Conservation (phyloP, 2,113 vertebrate genomes). For the Tachysurus vachellii region DNA sequence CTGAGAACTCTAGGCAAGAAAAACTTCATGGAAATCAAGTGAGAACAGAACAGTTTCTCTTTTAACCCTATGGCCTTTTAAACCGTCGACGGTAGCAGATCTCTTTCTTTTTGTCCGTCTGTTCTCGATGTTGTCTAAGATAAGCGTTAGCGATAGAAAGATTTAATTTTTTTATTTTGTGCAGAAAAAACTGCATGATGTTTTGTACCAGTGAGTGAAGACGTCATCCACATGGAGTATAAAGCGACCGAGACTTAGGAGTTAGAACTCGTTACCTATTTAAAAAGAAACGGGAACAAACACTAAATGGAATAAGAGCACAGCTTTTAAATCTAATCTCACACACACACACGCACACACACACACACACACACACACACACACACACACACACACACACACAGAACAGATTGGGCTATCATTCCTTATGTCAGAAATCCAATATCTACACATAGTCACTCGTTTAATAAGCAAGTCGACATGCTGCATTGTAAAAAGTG, state of each 20-base stretch:
- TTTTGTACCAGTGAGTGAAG: background rate
- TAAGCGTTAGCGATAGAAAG: background rate
- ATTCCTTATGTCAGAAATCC: conserved; percentile 4
- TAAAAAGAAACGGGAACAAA: background rate
- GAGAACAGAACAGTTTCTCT: background rate
- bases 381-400: background rate
- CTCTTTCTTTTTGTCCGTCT: background rate
- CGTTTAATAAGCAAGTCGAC: background rate
- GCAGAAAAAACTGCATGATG: background rate
- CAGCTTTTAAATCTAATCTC: conserved; percentile 7
- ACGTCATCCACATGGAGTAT: background rate
- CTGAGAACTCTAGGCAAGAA: background rate
- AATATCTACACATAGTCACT: conserved; percentile 3
- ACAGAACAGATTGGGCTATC: conserved; percentile 8
- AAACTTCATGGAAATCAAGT: background rate
- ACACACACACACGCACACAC: too few relatives aligned
- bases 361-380: background rate
- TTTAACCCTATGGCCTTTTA: background rate
- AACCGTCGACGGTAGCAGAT: background rate
- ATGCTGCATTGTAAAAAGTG: background rate
- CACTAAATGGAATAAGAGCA: background rate
- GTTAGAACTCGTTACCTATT: background rate
- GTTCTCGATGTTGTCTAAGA: background rate
- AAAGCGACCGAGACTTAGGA: background rate
- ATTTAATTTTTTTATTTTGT: background rate